Conservation (phyloP, 2,797 vertebrate species). For the Parauchenoglanis punctatus region DNA sequence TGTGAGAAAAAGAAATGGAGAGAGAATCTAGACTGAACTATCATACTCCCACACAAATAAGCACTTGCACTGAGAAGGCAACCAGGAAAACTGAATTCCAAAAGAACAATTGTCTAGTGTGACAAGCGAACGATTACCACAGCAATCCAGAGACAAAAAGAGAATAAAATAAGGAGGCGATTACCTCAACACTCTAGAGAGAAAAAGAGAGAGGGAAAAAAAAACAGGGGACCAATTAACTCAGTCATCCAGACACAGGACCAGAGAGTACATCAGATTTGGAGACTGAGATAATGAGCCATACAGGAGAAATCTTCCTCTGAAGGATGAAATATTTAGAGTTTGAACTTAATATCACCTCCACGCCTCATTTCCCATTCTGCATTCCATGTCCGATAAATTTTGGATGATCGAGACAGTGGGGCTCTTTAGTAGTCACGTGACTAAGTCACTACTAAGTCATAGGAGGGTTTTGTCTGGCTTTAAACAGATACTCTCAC, state of each 20-base stretch:
- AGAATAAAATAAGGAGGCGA: not conserved
- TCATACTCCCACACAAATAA: conserved; percentile 55
- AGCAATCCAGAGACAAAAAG: conserved; percentile 7
- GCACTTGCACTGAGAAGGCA: conserved; percentile 31
- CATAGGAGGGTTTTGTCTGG: conserved; percentile 36
- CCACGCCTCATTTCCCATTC: conserved; percentile 32
- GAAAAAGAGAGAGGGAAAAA: not conserved
- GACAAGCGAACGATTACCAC: conserved; percentile 29
- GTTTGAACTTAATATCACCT: conserved; percentile 39
- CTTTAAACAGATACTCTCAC: conserved; percentile 33
- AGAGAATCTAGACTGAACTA: conserved; percentile 43
- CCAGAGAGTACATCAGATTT: conserved; percentile 44
- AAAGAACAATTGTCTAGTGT: conserved; percentile 40
- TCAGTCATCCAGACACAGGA: conserved; percentile 9
- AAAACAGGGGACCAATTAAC: not conserved
- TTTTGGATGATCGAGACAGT: conserved; percentile 42
- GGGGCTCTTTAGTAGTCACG: conserved; percentile 9
- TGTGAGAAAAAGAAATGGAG: conserved; percentile 28
- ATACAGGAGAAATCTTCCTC: conserved; percentile 32
- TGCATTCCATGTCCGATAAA: conserved; percentile 35
- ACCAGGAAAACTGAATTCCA: conserved; percentile 38
- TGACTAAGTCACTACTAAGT: conserved; percentile 31
- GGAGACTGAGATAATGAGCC: conserved; percentile 54
- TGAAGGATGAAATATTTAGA: conserved; percentile 40
- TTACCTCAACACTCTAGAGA: conserved; percentile 12